These are phyloP conservation scores for Drosophila demipolita DNA, from an alignment of 2,888 invertebrate genomes.

Conservation along the genomic window DNA sequence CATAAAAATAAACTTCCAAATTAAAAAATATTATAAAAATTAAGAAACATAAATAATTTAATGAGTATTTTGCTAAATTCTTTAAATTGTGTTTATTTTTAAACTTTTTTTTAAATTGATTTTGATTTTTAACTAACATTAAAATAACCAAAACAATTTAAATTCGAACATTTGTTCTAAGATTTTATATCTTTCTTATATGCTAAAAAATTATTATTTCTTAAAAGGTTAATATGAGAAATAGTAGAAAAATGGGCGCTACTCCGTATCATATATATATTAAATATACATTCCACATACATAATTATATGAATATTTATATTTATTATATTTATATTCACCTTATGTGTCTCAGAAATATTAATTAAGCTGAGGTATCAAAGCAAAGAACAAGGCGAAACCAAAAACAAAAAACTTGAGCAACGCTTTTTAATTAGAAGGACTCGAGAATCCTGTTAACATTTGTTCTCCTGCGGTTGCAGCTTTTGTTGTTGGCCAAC, in stretches of 20 bases:
- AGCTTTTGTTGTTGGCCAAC: not conserved
- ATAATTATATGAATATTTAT: not conserved
- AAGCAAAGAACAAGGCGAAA: conserved; percentile 1
- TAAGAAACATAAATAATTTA: not conserved
- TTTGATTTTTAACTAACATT: not conserved
- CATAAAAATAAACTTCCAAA: not conserved
- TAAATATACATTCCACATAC: not conserved
- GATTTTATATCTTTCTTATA: not conserved
- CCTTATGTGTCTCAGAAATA: not conserved
- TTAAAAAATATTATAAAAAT: not conserved
- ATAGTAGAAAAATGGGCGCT: not conserved
- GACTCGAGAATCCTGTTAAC: conserved; percentile 17
- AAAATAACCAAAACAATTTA: not conserved
- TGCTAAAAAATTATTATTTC: not conserved
- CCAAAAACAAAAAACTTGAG: not conserved
- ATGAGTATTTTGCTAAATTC: not conserved
- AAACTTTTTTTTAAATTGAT: no score
- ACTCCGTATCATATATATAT: not conserved
- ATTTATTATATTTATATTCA: not conserved
- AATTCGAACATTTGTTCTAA: not conserved
- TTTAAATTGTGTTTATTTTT: no score
- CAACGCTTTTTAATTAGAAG: conserved; percentile 50
- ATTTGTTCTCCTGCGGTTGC: conserved; percentile 33
- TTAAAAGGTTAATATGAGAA: not conserved
- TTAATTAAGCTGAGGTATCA: not conserved